Evolutionary conservation across 2,113 vertebrate species (phyloP).

Genomic region (Pampusana beccarii): DNA sequence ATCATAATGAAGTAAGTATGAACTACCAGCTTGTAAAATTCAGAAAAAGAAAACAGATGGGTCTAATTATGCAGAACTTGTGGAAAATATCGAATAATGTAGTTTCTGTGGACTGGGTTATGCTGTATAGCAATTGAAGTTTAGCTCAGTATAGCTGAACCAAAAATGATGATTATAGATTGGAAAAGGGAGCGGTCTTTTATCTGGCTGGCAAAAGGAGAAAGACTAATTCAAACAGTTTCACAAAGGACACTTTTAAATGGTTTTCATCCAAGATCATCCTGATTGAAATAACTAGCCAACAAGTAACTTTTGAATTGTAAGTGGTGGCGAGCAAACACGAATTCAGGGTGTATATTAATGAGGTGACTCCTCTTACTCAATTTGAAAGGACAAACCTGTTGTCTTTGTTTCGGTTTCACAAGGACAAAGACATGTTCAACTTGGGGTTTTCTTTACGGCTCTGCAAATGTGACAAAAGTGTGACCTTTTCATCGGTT

Average conservation of each 20-base stretch:
- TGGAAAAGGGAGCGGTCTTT: not conserved
- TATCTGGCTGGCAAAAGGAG: not conserved
- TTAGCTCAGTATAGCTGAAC: not conserved
- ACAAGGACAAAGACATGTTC: not conserved
- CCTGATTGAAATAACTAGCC: not conserved
- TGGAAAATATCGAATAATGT: not conserved
- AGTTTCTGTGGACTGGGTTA: not conserved
- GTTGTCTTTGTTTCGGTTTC: not conserved
- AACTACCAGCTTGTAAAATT: not conserved
- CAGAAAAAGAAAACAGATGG: not conserved
- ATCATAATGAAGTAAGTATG: not conserved
- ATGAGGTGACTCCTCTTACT: not conserved
- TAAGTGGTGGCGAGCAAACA: not conserved
- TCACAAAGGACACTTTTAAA: not conserved
- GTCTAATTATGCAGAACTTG: not conserved
- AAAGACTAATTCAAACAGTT: not conserved
- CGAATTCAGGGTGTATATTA: not conserved
- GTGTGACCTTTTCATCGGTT: not conserved
- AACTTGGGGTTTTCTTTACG: not conserved
- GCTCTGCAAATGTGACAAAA: not conserved
- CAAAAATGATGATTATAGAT: not conserved
- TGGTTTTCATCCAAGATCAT: not conserved
- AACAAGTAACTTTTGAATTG: not conserved
- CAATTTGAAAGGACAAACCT: not conserved
- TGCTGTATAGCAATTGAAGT: not conserved